These are phyloP conservation scores for Capreolus pygargus DNA, from an alignment of 2,113 vertebrate species.

Conservation along the genomic window DNA sequence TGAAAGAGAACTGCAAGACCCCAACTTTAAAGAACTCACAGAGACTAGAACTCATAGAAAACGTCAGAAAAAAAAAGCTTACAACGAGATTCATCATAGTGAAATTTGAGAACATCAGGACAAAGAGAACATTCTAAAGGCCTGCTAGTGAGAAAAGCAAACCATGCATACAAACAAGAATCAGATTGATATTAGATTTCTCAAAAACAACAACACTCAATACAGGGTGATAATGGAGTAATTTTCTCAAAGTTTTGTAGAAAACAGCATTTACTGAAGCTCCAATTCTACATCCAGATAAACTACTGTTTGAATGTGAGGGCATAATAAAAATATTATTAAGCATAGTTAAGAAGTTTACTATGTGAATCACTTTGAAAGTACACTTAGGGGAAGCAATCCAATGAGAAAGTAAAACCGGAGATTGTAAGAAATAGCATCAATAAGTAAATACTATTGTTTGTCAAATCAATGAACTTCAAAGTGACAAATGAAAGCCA, in stretches of 20 bases:
- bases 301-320: not conserved
- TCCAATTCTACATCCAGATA: not conserved
- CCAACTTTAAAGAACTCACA: not conserved
- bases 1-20: not conserved
- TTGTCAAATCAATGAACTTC: not conserved
- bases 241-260: not conserved
- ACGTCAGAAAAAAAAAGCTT: not conserved
- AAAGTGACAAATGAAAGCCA: not conserved
- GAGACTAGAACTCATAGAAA: not conserved
- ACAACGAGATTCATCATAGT: not conserved
- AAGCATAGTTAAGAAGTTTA: not conserved
- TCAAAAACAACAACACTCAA: not conserved
- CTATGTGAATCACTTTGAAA: not conserved
- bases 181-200: not conserved
- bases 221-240: not conserved
- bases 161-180: not conserved
- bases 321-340: not conserved
- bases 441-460: not conserved
- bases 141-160: not conserved
- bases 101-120: constrained; percentile 18
- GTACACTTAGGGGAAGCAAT: not conserved
- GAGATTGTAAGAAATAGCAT: not conserved
- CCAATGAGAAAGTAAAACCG: not conserved
- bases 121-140: not conserved
- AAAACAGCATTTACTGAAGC: not conserved